These are phyloP conservation scores for Orchestes rusci DNA, from an alignment of 2,888 invertebrate genomes.

Conservation along the genomic window DNA sequence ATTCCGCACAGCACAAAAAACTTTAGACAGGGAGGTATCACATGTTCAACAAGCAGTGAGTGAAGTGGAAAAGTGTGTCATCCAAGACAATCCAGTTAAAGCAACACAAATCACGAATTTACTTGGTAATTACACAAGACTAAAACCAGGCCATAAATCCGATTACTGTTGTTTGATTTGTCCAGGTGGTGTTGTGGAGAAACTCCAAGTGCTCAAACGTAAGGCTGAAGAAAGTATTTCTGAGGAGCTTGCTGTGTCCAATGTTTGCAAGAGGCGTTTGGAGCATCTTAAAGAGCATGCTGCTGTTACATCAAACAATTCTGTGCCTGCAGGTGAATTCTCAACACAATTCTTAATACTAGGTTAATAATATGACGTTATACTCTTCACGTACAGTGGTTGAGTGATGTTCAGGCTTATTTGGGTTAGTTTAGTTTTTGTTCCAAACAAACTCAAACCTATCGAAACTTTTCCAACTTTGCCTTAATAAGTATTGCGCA, in stretches of 20 bases:
- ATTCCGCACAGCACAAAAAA: conserved; percentile 91
- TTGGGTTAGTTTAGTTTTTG: too few species aligned
- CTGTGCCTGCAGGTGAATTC: conserved; percentile 7
- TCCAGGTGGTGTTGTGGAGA: conserved; percentile 72
- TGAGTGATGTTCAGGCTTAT: too few species aligned
- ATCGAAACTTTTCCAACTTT: too few species aligned
- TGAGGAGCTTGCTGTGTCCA: conserved; percentile 85
- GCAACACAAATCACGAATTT: conserved; percentile 71
- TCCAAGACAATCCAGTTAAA: conserved; percentile 45
- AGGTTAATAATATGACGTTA: too few species aligned
- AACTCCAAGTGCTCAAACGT: conserved; percentile 80
- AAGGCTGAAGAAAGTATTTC: conserved; percentile 92
- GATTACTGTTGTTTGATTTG: neutral
- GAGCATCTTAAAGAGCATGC: conserved; percentile 76
- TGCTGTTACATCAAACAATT: conserved; percentile 4
- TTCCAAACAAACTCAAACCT: too few species aligned
- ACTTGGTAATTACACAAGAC: conserved; percentile 45
- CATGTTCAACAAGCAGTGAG: conserved; percentile 74
- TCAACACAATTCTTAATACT: neutral
- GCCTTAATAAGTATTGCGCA: too few species aligned
- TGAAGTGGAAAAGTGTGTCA: conserved; percentile 69
- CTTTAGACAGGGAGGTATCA: conserved; percentile 85
- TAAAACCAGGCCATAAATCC: neutral
- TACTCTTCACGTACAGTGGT: too few species aligned
- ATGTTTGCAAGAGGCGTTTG: conserved; percentile 84